Evolutionary conservation across 2,797 vertebrate genomes (phyloP), one percentile per base, ranked within the genome.

Genomic region (Enteromius anoplus): DNA sequence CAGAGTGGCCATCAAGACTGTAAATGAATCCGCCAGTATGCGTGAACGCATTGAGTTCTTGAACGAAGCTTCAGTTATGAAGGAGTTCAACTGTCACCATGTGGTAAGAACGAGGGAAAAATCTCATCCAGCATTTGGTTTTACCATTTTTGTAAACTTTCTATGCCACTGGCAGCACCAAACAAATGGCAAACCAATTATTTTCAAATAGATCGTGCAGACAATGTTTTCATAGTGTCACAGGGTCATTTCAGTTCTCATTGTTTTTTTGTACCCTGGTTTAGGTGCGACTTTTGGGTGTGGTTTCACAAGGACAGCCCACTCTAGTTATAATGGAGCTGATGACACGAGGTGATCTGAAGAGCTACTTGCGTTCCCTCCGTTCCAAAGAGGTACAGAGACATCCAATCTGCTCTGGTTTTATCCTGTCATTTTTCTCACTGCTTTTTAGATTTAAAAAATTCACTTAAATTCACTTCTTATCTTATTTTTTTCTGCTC

Each of bases 51-150:
- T 99, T 0, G 98, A 99, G 92, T 99, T 99, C 91, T 91, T 99
- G 89, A 99, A 99, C 0, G 98, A 99, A 93, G 98, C 98, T 5
- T 99, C 98, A 0, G 98, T 99, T 91, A 99, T 99, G 98, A 99
- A 99, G 92, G 98, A 99, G 91, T 99, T 99, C 93, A 99, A 99
- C 90, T 99, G 98, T 92, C 98, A 99, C 90, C 98, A 99, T 1
- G 98, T 99, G 95, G 98, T 99, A 93, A 95, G 97, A 91, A 69
- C 4, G 45, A 17, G 32, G 49, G 47, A 32, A 34, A 14, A 60
- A 32, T 77, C 14, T 14, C 26, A 76, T 26, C 32, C 34, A 55
- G 19, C 5, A n/a, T 1, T n/a, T 21, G 23, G 6, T 17, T 26
- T 72, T 51, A 17, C 15, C 23, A 72, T 32, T 17, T 7, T 64